These are phyloP conservation scores for Lysandra bellargus DNA, from an alignment of 2,888 invertebrate species.

Conservation along the genomic window DNA sequence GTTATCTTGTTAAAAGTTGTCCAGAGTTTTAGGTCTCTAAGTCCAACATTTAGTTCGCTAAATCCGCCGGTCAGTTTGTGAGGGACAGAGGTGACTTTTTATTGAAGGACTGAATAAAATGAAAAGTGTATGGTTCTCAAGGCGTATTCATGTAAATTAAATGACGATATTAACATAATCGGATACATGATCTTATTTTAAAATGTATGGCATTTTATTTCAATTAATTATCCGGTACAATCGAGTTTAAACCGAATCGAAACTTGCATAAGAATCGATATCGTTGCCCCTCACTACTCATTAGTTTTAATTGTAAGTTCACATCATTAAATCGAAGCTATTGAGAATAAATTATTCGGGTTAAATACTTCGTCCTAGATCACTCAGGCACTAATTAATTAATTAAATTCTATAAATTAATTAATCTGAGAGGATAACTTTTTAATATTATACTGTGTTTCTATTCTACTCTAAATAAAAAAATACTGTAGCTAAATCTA, in stretches of 20 bases:
- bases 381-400: not conserved
- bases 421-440: not conserved
- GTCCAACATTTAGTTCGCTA: not conserved
- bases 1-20: slow-evolving; percentile 12
- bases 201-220: not conserved
- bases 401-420: not conserved
- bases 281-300: not conserved
- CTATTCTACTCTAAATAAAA: no score
- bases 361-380: slow-evolving; percentile 11
- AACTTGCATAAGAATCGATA: not conserved
- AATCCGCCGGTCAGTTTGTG: not conserved
- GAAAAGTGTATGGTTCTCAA: not conserved
- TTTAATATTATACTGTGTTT: not conserved
- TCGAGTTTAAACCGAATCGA: not conserved
- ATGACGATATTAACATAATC: not conserved
- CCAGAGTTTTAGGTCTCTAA: not conserved
- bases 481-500: no score
- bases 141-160: not conserved
- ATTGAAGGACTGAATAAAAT: not conserved
- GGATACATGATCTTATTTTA: not conserved
- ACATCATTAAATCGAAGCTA: slow-evolving; percentile 9
- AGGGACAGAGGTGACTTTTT: not conserved
- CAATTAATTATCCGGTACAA: slow-evolving; percentile 2
- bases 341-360: slow-evolving; percentile 14
- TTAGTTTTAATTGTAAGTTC: slow-evolving; percentile 17